Evolutionary conservation across 2,797 vertebrate species (phyloP).

Genomic region (Rhadinocentrus ornatus): DNA sequence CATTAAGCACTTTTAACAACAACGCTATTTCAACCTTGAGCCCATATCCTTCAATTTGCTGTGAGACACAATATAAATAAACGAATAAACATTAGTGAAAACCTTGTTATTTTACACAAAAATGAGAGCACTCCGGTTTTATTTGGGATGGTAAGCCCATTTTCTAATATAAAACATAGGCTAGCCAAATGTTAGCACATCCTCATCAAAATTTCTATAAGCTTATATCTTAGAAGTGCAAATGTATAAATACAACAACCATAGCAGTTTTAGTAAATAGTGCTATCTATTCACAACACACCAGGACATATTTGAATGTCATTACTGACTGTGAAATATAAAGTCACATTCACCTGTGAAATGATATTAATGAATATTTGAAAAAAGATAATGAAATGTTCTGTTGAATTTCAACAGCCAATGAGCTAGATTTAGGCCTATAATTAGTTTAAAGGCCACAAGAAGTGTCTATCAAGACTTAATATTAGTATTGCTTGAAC

Average conservation of each 20-base stretch:
- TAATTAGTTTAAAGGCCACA: not conserved
- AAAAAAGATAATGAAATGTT: not conserved
- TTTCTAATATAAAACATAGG: slow-evolving; percentile 40
- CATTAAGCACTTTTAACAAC: not conserved
- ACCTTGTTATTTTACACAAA: not conserved
- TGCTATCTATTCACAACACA: slow-evolving; percentile 49
- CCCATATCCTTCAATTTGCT: slow-evolving; percentile 7
- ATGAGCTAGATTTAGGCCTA: not conserved
- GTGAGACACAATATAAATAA: not conserved
- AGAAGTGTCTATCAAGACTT: not conserved
- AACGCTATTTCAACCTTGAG: slow-evolving; percentile 3
- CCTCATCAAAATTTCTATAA: slow-evolving; percentile 37
- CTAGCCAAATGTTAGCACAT: slow-evolving; percentile 44
- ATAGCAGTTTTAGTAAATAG: slow-evolving; percentile 38
- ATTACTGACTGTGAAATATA: slow-evolving; percentile 54
- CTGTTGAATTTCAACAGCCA: not conserved
- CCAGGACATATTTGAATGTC: slow-evolving; percentile 48
- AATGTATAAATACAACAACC: slow-evolving; percentile 55
- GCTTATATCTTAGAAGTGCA: slow-evolving; percentile 40
- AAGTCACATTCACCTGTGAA: slow-evolving; percentile 26
- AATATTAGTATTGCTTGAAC: not conserved
- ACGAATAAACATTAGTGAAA: slow-evolving; percentile 7
- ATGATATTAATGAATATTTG: slow-evolving; percentile 2
- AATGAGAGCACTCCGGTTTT: slow-evolving; percentile 21
- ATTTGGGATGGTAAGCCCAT: slow-evolving; percentile 10